Percentiles rank a stretch among this genome's conserved stretches.
phyloP scores from a whole-genome alignment of 2,113 vertebrate species.

The Bufo bufo region DNA sequence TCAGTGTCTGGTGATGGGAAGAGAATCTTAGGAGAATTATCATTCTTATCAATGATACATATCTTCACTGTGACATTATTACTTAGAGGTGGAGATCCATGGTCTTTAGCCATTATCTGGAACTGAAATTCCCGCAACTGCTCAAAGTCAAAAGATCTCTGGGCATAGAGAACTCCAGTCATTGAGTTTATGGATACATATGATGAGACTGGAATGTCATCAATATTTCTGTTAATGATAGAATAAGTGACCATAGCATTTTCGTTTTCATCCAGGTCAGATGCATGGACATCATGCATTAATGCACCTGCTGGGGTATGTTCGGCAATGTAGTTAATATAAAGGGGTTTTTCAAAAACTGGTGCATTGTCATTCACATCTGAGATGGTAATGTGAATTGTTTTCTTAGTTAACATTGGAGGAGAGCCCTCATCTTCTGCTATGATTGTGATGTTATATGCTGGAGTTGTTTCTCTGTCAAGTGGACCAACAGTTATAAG shows the following conservation, averaged over 20 bases:
- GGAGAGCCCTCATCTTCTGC: too few relatives aligned
- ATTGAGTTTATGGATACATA: slow-evolving; percentile 58
- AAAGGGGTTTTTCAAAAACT: slow-evolving; percentile 73
- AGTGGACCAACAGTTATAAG: too few relatives aligned
- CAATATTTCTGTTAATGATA: slow-evolving; percentile 70
- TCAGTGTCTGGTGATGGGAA: slow-evolving; percentile 5
- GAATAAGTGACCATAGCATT: slow-evolving; percentile 82
- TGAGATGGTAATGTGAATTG: too few relatives aligned
- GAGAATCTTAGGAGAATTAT: slow-evolving; percentile 4
- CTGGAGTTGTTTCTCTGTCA: too few relatives aligned
- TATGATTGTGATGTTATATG: too few relatives aligned
- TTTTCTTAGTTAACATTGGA: too few relatives aligned
- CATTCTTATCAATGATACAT: slow-evolving; percentile 11
- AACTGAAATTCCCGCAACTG: slow-evolving; percentile 47
- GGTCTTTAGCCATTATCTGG: too few relatives aligned
- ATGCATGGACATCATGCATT: slow-evolving; percentile 75
- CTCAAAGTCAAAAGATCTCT: slow-evolving; percentile 69
- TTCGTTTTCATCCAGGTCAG: slow-evolving; percentile 79
- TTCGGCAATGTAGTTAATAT: slow-evolving; percentile 77
- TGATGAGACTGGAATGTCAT: slow-evolving; percentile 57
- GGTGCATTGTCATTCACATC: too few relatives aligned
- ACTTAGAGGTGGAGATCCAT: too few relatives aligned
- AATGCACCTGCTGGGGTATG: slow-evolving; percentile 79
- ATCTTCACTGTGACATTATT: too few relatives aligned
- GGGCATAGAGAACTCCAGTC: slow-evolving; percentile 69